Evolutionary conservation across 2,797 vertebrate species (phyloP).

Genomic region (Artibeus jamaicensis): DNA sequence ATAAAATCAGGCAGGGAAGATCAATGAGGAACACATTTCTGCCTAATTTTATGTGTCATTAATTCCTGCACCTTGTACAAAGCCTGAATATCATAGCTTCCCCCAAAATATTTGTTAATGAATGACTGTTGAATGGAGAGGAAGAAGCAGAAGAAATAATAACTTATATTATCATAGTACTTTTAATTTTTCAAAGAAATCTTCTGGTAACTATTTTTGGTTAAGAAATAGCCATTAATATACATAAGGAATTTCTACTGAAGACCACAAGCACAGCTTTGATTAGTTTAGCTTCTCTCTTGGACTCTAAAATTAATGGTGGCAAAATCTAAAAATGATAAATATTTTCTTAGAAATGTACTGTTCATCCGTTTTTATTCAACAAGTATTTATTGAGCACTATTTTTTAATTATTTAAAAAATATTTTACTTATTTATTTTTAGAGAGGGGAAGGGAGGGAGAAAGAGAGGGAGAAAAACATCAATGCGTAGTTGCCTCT

Average conservation of each 20-base stretch:
- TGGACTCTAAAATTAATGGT: neutral
- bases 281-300: neutral
- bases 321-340: neutral
- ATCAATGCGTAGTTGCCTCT: no score
- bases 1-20: neutral
- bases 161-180: neutral
- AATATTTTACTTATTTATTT: no score
- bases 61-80: neutral
- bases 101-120: neutral
- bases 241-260: neutral
- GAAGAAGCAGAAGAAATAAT: neutral
- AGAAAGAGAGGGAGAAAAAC: no score
- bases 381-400: neutral
- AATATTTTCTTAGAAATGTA: neutral
- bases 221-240: neutral
- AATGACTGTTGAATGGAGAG: neutral
- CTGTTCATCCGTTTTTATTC: neutral
- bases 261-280: neutral
- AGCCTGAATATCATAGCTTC: neutral
- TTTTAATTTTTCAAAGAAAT: conserved; percentile 18
- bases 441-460: no score
- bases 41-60: neutral
- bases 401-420: neutral
- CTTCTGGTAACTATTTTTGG: neutral
- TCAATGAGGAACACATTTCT: neutral